Evolutionary conservation across 2,888 invertebrate species (phyloP).

Genomic region (Tetragnatha montana): DNA sequence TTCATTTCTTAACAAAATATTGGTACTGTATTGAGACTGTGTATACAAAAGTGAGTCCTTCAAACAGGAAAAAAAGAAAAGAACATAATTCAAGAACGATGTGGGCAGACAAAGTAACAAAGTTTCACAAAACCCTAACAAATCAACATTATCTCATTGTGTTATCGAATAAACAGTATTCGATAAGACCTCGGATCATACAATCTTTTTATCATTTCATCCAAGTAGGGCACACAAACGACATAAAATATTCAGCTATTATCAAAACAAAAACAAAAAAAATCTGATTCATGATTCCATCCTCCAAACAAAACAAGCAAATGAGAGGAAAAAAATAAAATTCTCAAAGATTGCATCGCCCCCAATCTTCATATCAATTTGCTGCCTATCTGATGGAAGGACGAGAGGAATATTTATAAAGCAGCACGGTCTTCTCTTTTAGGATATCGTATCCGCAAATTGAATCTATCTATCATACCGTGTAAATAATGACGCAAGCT

Average conservation of each 20-base stretch:
- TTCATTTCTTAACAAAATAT: no score
- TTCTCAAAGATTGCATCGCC: not conserved
- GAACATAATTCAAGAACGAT: no score
- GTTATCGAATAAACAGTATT: not conserved
- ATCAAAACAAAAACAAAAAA: not conserved
- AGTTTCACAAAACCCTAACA: no score
- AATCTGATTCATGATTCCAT: not conserved
- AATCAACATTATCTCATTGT: no score
- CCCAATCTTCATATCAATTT: conserved; percentile 43
- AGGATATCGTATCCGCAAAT: conserved; percentile 39
- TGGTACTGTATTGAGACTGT: no score
- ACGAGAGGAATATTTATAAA: conserved; percentile 21
- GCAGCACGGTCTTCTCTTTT: not conserved
- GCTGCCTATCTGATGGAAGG: not conserved
- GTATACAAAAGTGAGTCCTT: no score
- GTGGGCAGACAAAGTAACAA: no score
- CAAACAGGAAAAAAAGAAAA: no score
- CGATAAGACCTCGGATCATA: not conserved
- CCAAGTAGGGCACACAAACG: not conserved
- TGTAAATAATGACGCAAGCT: conserved; percentile 25
- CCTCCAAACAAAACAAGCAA: not conserved
- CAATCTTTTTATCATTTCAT: not conserved
- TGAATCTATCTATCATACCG: conserved; percentile 34
- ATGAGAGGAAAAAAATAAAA: not conserved
- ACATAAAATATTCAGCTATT: not conserved